phyloP scores from a whole-genome alignment of 2,888 invertebrate species.

The Drosophila demipolita region DNA sequence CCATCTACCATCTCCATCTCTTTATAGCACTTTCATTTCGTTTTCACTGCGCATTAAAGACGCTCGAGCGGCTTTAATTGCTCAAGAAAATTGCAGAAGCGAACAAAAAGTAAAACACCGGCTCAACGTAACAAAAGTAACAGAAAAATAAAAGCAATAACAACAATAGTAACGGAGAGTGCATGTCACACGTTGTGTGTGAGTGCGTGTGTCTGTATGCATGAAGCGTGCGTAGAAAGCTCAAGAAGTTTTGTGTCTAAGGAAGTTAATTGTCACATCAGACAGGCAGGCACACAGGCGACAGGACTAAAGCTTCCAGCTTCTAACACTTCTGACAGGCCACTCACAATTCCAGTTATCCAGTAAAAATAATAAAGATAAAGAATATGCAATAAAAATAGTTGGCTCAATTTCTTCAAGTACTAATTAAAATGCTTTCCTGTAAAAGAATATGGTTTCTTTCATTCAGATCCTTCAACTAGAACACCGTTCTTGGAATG shows the following conservation, averaged over 20 bases:
- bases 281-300: neutral
- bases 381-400: neutral
- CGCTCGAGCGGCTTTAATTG: conserved; percentile 76
- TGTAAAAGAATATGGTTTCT: neutral
- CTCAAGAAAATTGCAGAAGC: conserved; percentile 58
- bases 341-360: conserved; percentile 13
- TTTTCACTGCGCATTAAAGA: conserved; percentile 78
- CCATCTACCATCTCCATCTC: conserved; percentile 50
- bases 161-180: conserved; percentile 19
- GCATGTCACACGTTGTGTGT: conserved; percentile 29
- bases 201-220: conserved; percentile 14
- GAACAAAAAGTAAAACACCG: conserved; percentile 49
- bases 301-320: neutral
- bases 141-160: conserved; percentile 19
- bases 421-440: neutral
- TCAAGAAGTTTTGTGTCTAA: conserved; percentile 49
- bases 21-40: conserved; percentile 72
- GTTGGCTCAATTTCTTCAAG: neutral
- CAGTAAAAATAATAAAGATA: neutral
- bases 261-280: conserved; percentile 44
- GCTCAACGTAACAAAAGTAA: conserved; percentile 54
- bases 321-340: conserved; percentile 3
- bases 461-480: conserved; percentile 1
- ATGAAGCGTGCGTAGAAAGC: conserved; percentile 54
- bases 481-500: conserved; percentile 28